Evolutionary conservation across 2,888 invertebrate genomes (phyloP), one percentile per base, ranked within the genome.

Genomic region (Eristalis intricaria): DNA sequence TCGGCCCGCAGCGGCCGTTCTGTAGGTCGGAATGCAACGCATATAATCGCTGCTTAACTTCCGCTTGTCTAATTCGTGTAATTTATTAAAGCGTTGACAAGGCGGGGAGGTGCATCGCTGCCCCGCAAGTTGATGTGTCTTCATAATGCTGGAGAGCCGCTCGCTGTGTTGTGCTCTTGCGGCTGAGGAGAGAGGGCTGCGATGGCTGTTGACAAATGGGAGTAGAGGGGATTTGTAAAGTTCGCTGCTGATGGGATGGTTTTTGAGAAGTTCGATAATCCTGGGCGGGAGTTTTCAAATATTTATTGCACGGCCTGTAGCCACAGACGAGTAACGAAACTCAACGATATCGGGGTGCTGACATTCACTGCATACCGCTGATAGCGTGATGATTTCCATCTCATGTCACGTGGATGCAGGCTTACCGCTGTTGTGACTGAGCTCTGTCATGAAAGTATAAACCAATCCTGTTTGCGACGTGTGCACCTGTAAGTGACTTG

Each of bases 11-110:
- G 19, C 50, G 29, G 13, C 15, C 19, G 32, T 23, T 38, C 58
- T 32, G 19, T 32, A 60, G 32, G 66, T 71, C 65, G 13, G 29
- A 22, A 43, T 50, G 23, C 43, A 26, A 60, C 56, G 66, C 32
- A 74, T 40, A 82, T 85, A 82, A 81, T 69, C 84, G 64, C 68
- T 65, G 73, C 64, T 77, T 78, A 74, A 82, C 78, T 86, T 86
- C 70, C 77, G 77, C 77, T 78, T 82, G 85, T 78, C 82, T 86
- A 82, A 66, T 78, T 77, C 82, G 68, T 29, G 70, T 75, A 74
- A 82, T 86, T 86, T 82, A 86, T 82, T 74, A 69, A 81, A 81
- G 35, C 43, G 61, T 66, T 50, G 50, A 50, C 50, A 69, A 40
- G 22, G 40, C 38, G 19, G 65, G 29, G 60, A 75, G 69, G 69